Percentiles rank a stretch among this genome's conserved stretches.
phyloP scores from a whole-genome alignment of 2,113 vertebrate species.

The Podocnemis expansa region DNA sequence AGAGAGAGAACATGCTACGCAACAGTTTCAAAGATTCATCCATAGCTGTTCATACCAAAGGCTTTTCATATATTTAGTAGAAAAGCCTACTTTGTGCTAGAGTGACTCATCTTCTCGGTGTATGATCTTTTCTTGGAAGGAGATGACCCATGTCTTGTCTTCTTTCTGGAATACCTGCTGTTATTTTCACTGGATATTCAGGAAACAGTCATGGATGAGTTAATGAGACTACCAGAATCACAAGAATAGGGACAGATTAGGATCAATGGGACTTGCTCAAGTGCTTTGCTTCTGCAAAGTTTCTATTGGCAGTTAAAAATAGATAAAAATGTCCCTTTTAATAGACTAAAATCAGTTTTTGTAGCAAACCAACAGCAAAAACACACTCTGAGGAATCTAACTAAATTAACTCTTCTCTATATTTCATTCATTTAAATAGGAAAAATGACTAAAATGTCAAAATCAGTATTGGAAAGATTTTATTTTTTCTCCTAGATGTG shows the following conservation, averaged over 20 bases:
- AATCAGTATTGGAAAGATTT: not conserved
- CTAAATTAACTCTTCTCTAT: not conserved
- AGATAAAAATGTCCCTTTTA: no score
- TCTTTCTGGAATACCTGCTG: not conserved
- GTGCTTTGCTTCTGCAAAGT: not conserved
- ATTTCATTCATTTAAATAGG: not conserved
- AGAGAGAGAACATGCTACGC: no score
- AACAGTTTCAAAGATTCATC: no score
- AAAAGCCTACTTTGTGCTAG: not conserved
- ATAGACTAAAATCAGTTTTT: not conserved
- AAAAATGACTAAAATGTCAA: not conserved
- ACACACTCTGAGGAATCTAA: not conserved
- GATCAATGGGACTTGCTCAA: not conserved
- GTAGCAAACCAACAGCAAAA: slow-evolving; percentile 1
- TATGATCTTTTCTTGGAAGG: no score
- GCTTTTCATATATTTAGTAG: no score
- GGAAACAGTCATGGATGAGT: not conserved
- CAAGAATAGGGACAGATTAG: not conserved
- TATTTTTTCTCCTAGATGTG: no score
- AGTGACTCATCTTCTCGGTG: not conserved
- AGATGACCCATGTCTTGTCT: no score
- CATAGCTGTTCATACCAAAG: no score
- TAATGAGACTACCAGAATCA: not conserved
- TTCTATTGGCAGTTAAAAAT: no score
- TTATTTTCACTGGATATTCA: not conserved